phyloP scores from a whole-genome alignment of 2,113 vertebrate species.

The Hippolais icterina region DNA sequence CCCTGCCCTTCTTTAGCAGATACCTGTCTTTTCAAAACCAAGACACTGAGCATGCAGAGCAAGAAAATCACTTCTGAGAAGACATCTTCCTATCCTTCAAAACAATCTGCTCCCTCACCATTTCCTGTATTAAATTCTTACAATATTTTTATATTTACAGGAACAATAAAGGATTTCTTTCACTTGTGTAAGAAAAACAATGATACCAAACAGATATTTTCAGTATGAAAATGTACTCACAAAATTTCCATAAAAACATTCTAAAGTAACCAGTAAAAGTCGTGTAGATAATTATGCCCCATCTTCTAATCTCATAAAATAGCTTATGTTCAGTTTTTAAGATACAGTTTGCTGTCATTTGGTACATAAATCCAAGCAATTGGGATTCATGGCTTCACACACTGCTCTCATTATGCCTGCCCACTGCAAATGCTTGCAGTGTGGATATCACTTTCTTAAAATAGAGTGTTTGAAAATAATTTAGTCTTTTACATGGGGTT shows the following conservation, averaged over 20 bases:
- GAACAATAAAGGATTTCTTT: background rate
- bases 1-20: no score
- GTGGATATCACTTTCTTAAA: background rate
- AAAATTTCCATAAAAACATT: background rate
- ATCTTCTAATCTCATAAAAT: background rate
- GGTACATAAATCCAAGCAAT: background rate
- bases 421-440: background rate
- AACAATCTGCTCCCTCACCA: background rate
- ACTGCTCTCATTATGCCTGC: background rate
- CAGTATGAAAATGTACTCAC: background rate
- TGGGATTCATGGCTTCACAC: background rate
- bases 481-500: background rate
- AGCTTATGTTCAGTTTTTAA: background rate
- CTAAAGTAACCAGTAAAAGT: background rate
- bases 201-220: background rate
- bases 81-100: background rate
- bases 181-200: background rate
- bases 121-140: background rate
- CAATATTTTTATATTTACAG: background rate
- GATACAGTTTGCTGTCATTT: background rate
- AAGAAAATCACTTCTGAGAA: background rate
- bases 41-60: background rate
- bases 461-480: background rate
- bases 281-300: background rate
- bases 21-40: no score